Evolutionary conservation across 2,888 invertebrate species (phyloP).

Genomic region (Thysanoteuthis rhombus): DNA sequence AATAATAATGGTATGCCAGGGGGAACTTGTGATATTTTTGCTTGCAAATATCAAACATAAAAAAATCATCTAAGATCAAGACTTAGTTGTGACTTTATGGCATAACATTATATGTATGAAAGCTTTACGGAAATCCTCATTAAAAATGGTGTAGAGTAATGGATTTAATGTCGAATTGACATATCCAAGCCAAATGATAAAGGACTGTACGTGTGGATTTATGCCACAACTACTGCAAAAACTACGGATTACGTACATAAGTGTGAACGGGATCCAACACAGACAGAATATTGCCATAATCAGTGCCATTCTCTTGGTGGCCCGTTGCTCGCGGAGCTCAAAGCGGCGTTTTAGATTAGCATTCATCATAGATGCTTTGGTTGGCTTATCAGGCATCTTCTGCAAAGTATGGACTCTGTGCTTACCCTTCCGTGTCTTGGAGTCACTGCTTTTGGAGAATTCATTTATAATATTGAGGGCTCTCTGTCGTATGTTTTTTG

Average conservation of each 20-base stretch:
- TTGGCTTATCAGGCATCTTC: constrained; percentile 18
- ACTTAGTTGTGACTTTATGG: neutral
- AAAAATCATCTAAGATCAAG: neutral
- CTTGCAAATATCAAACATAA: neutral
- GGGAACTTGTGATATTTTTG: neutral
- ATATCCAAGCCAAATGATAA: constrained; percentile 68
- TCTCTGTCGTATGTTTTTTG: constrained; percentile 16
- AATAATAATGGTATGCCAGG: no score
- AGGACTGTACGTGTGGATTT: constrained; percentile 59
- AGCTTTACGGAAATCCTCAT: constrained; percentile 66
- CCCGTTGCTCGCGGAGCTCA: constrained; percentile 64
- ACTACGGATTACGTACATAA: constrained; percentile 65
- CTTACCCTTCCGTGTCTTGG: constrained; percentile 21
- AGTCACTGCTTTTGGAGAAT: neutral
- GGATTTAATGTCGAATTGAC: constrained; percentile 67
- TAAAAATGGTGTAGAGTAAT: constrained; percentile 67
- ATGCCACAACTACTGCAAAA: constrained; percentile 56
- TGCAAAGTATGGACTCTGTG: constrained; percentile 24
- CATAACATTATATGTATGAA: constrained; percentile 47
- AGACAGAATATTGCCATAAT: constrained; percentile 67
- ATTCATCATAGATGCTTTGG: constrained; percentile 34
- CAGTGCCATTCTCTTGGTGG: constrained; percentile 67
- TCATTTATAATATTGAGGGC: constrained; percentile 23
- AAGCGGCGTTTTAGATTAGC: constrained; percentile 55
- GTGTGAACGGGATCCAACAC: constrained; percentile 69